A percentile compares a stretch with the other conserved stretches of the same genome.
Evolutionary conservation across 2,888 invertebrate species (phyloP).

Genomic region (Sussaba pulchella): DNA sequence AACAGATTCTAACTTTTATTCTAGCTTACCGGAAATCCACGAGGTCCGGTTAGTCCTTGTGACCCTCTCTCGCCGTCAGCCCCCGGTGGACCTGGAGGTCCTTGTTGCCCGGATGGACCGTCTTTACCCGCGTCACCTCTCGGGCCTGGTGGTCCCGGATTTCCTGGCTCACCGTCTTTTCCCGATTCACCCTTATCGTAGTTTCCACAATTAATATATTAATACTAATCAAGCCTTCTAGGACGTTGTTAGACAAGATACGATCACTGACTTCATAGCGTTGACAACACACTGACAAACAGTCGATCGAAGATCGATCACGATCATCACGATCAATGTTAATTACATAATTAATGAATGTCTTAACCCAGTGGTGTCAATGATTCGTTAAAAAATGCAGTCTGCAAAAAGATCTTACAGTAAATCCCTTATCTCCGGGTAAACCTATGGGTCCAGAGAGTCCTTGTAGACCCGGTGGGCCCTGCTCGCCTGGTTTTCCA

Average conservation of each 20-base stretch:
- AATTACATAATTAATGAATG: neutral
- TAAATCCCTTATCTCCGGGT: conserved; percentile 91
- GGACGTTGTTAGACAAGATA: too few species aligned
- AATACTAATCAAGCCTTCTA: neutral
- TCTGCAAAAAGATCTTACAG: conserved; percentile 84
- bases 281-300: too few species aligned
- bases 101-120: conserved; percentile 88
- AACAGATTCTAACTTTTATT: neutral
- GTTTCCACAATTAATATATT: conserved; percentile 45
- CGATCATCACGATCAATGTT: too few species aligned
- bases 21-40: conserved; percentile 90
- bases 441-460: conserved; percentile 91
- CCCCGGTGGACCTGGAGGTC: conserved; percentile 88
- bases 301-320: too few species aligned
- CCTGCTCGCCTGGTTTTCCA: conserved; percentile 94
- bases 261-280: too few species aligned
- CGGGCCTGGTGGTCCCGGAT: conserved; percentile 87
- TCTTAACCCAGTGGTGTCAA: neutral
- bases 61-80: conserved; percentile 91
- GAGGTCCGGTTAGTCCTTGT: conserved; percentile 90
- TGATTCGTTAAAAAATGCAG: conserved; percentile 20
- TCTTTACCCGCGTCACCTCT: conserved; percentile 85
- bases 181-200: conserved; percentile 89
- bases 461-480: conserved; percentile 92
- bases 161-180: conserved; percentile 92